These are phyloP conservation scores for Cettia cetti DNA, from an alignment of 2,113 vertebrate species.

Conservation along the genomic window DNA sequence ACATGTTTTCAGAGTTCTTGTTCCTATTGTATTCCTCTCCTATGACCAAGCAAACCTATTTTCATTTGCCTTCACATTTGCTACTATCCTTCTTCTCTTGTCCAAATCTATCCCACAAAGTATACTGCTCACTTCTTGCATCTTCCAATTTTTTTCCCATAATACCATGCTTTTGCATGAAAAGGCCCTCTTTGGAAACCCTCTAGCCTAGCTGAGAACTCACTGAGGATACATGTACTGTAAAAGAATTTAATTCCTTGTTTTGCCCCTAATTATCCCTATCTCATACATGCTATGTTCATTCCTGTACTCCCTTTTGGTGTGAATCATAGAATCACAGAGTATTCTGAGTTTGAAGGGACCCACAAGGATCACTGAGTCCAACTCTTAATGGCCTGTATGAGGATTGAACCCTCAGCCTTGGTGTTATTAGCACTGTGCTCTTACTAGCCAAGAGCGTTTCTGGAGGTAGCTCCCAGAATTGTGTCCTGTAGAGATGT, in stretches of 20 bases:
- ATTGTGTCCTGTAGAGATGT: background rate
- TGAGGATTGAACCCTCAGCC: background rate
- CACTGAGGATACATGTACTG: fast-evolving
- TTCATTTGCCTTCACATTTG: background rate
- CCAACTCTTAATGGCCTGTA: background rate
- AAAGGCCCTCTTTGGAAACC: background rate
- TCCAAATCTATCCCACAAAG: background rate
- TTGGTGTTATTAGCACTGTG: fast-evolving
- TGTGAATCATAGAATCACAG: background rate
- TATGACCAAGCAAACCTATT: background rate
- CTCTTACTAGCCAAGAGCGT: background rate
- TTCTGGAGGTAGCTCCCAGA: background rate
- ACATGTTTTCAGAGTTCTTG: background rate
- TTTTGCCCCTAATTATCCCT: background rate
- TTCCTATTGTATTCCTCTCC: background rate
- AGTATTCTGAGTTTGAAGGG: background rate
- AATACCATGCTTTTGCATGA: background rate
- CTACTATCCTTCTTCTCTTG: background rate
- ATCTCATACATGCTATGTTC: background rate
- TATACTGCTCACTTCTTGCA: background rate
- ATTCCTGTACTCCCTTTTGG: background rate
- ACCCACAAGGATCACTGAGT: background rate
- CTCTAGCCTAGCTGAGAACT: background rate
- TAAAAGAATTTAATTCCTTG: background rate
- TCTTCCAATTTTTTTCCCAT: background rate